A percentile compares a stretch with the other conserved stretches of the same genome.
phyloP scores from a whole-genome alignment of 1,140 invertebrate species.

The Zaprionus nigranus region DNA sequence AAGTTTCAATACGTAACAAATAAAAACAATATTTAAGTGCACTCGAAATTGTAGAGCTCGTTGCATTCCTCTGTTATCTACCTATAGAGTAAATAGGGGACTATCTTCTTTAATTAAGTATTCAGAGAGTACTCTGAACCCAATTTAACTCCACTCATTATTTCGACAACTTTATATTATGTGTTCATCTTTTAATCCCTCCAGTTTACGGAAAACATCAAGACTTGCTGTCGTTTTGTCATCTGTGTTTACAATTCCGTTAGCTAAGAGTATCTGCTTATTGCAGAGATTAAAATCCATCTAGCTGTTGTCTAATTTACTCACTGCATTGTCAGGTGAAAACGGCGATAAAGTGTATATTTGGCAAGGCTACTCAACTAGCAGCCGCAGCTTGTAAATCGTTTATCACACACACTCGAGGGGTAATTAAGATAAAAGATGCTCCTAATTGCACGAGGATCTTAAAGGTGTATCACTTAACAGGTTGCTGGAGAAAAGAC shows the following conservation, averaged over 20 bases:
- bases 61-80: background rate
- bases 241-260: slow-evolving; percentile 42
- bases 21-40: too few species aligned
- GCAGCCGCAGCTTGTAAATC: slow-evolving; percentile 53
- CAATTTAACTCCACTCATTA: background rate
- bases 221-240: slow-evolving; percentile 17
- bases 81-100: background rate
- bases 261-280: slow-evolving; percentile 48
- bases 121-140: background rate
- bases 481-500: background rate
- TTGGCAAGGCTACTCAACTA: slow-evolving; percentile 64
- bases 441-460: background rate
- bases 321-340: slow-evolving; percentile 64
- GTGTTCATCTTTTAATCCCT: background rate
- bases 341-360: slow-evolving; percentile 34
- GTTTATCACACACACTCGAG: slow-evolving; percentile 54
- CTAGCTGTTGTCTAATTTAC: slow-evolving; percentile 38
- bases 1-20: too few species aligned
- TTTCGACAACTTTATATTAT: background rate
- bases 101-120: too few species aligned
- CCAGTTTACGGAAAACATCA: background rate
- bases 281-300: slow-evolving; percentile 8
- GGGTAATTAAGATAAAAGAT: slow-evolving; percentile 38
- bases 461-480: background rate
- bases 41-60: too few species aligned